Evolutionary conservation across 1,140 invertebrate genomes (phyloP).

Genomic region (Leptinotarsa undecemlineata): DNA sequence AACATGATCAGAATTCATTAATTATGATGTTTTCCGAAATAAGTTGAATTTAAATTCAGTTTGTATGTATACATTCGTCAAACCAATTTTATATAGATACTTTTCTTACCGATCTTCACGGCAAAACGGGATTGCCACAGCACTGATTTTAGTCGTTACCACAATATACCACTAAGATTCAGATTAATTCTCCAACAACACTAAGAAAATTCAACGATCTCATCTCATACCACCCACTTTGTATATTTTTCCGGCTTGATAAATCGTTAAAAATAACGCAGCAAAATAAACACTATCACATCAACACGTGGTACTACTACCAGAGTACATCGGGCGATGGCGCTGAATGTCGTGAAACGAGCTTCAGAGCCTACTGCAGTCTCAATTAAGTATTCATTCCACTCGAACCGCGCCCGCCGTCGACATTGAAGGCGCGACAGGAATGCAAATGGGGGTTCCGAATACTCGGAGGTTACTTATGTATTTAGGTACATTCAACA

Average conservation of each 20-base stretch:
- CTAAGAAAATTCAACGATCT: neutral
- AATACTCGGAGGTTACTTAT: no score
- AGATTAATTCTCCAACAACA: neutral
- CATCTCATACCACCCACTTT: constrained; percentile 7
- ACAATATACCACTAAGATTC: no score
- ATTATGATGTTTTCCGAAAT: no score
- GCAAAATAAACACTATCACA: neutral
- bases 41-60: no score
- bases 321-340: neutral
- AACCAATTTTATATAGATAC: no score
- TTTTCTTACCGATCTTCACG: no score
- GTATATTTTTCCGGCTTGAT: constrained; percentile 8
- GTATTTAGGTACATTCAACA: no score
- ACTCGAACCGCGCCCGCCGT: neutral
- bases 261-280: constrained; percentile 6
- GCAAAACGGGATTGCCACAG: no score
- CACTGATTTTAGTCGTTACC: no score
- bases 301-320: constrained; percentile 2
- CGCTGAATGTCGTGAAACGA: neutral
- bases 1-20: no score
- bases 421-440: neutral
- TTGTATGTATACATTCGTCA: no score
- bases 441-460: no score
- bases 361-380: constrained; percentile 1
- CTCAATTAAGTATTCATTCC: neutral